A percentile compares a stretch with the other conserved stretches of the same genome.
Evolutionary conservation across 2,113 vertebrate genomes (phyloP).

Genomic region (Anas platyrhynchos): DNA sequence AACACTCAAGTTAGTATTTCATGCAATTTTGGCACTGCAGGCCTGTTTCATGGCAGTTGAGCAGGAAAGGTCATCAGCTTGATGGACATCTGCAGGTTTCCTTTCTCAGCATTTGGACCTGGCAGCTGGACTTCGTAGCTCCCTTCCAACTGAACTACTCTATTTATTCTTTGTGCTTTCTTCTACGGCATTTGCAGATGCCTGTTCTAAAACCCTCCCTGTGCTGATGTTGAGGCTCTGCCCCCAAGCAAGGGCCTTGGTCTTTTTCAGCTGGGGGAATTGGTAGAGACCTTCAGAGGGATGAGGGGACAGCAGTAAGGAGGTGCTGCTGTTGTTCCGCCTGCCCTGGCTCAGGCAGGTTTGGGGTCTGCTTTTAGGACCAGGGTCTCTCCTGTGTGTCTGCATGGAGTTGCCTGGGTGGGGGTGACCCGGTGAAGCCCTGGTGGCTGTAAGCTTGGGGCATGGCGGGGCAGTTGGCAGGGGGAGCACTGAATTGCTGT

Average conservation of each 20-base stretch:
- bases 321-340: background rate
- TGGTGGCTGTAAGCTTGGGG: fast-evolving
- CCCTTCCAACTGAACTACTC: background rate
- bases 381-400: background rate
- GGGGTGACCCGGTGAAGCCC: background rate
- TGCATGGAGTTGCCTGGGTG: background rate
- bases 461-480: background rate
- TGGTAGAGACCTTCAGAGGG: background rate
- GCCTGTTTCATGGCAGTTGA: background rate
- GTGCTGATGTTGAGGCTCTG: background rate
- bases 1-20: background rate
- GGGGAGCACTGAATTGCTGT: background rate
- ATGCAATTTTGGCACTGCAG: fast-evolving
- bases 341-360: background rate
- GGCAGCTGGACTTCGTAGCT: background rate
- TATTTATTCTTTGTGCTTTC: background rate
- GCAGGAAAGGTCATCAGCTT: background rate
- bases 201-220: background rate
- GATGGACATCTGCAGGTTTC: fast-evolving
- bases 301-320: background rate
- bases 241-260: background rate
- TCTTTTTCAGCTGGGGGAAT: background rate
- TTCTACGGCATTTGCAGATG: fast-evolving
- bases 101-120: background rate
- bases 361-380: background rate